Evolutionary conservation across 1,140 invertebrate species (phyloP).

Genomic region (Sycobia sp.): DNA sequence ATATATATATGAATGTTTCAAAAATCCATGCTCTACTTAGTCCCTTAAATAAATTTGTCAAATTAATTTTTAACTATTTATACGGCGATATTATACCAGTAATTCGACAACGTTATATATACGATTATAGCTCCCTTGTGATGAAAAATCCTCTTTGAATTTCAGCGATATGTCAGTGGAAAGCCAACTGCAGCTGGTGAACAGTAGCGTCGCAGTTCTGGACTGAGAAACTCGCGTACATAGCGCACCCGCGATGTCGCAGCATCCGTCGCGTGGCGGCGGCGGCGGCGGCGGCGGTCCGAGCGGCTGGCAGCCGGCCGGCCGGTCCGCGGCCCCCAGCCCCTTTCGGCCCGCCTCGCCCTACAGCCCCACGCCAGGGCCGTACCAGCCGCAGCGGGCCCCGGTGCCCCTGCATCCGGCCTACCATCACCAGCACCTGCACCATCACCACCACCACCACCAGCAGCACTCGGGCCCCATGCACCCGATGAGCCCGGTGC

Average conservation of each 20-base stretch:
- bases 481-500: slow-evolving; percentile 56
- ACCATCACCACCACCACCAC: slow-evolving; percentile 30
- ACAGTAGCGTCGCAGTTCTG: neutral
- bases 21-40: no score
- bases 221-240: neutral
- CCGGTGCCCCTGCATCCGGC: slow-evolving; percentile 16
- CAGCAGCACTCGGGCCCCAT: slow-evolving; percentile 43
- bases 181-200: no score
- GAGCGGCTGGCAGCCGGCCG: slow-evolving; percentile 53
- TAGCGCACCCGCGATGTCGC: slow-evolving; percentile 45
- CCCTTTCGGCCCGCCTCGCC: slow-evolving; percentile 47
- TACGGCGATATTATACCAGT: no score
- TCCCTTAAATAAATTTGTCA: no score
- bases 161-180: no score
- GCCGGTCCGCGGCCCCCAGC: slow-evolving; percentile 41
- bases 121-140: no score
- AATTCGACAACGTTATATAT: no score
- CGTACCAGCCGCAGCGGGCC: no score
- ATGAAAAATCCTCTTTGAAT: no score
- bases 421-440: slow-evolving; percentile 15
- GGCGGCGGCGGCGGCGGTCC: slow-evolving; percentile 46
- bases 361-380: slow-evolving; percentile 41
- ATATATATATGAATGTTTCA: no score
- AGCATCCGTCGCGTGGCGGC: slow-evolving; percentile 61
- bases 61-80: no score